Conservation (phyloP, 2,797 vertebrate genomes). For the Takifugu ocellatus region DNA sequence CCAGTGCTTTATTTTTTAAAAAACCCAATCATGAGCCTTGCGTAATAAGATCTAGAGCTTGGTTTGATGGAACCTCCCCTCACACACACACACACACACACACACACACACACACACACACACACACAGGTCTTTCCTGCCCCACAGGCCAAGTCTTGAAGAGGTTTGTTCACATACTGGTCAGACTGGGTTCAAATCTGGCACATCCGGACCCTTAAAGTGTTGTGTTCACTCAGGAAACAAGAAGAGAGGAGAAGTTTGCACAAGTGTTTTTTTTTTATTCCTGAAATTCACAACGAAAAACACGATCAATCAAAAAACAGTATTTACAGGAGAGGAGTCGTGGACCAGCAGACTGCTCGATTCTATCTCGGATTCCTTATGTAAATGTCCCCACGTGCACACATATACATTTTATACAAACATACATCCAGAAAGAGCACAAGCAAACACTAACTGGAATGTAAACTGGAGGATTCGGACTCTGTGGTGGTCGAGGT, state of each 20-base stretch:
- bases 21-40: too few relatives aligned
- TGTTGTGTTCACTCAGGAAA: slow-evolving; percentile 43
- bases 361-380: slow-evolving; percentile 20
- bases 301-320: slow-evolving; percentile 6
- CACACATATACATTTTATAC: slow-evolving; percentile 19
- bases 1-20: too few relatives aligned
- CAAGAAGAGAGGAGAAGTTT: slow-evolving; percentile 3
- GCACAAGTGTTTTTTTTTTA: slow-evolving; percentile 45
- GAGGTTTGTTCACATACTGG: not conserved
- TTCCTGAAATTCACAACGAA: slow-evolving; percentile 44
- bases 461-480: slow-evolving; percentile 96
- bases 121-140: not conserved
- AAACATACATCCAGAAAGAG: slow-evolving; percentile 12
- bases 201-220: slow-evolving; percentile 3
- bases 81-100: too few relatives aligned
- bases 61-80: too few relatives aligned
- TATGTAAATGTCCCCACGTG: slow-evolving; percentile 9
- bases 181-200: not conserved
- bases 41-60: too few relatives aligned
- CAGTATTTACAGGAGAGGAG: slow-evolving; percentile 56
- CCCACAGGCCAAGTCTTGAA: not conserved
- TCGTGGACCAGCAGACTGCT: slow-evolving; percentile 66
- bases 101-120: too few relatives aligned
- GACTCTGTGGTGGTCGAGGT: slow-evolving; percentile 96
- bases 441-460: slow-evolving; percentile 77